phyloP scores from a whole-genome alignment of 2,888 invertebrate genomes.

The Xestoiulus laeticollis region DNA sequence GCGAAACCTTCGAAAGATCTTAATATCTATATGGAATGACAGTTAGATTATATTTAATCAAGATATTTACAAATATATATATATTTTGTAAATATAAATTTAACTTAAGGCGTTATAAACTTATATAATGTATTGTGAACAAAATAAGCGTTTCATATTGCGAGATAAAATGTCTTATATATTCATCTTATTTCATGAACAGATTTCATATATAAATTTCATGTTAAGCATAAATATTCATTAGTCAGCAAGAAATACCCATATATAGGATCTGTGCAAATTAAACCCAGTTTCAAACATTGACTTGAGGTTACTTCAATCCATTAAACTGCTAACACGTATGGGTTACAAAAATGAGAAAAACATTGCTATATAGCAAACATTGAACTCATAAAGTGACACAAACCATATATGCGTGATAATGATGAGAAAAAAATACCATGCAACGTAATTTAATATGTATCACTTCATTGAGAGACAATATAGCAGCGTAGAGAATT shows the following conservation, averaged over 20 bases:
- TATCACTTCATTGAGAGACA: conserved; percentile 32
- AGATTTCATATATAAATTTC: too few species aligned
- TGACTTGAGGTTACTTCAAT: not conserved
- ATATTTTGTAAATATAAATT: too few species aligned
- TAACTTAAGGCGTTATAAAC: too few species aligned
- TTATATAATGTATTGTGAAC: too few species aligned
- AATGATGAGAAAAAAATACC: not conserved
- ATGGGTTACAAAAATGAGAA: not conserved
- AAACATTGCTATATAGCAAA: not conserved
- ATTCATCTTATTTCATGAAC: too few species aligned
- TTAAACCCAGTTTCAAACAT: not conserved
- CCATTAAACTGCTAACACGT: not conserved
- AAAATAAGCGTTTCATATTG: too few species aligned
- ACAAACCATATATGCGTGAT: not conserved
- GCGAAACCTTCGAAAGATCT: too few species aligned
- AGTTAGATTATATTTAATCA: too few species aligned
- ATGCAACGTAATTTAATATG: not conserved
- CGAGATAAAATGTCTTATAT: too few species aligned
- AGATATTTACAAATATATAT: too few species aligned
- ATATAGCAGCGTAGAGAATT: not conserved
- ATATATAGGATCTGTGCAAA: not conserved
- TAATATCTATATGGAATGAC: too few species aligned
- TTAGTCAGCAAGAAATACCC: not conserved
- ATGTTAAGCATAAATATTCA: not conserved
- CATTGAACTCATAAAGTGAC: not conserved